Evolutionary conservation across 2,113 vertebrate genomes (phyloP).

Genomic region (Hipposideros armiger): DNA sequence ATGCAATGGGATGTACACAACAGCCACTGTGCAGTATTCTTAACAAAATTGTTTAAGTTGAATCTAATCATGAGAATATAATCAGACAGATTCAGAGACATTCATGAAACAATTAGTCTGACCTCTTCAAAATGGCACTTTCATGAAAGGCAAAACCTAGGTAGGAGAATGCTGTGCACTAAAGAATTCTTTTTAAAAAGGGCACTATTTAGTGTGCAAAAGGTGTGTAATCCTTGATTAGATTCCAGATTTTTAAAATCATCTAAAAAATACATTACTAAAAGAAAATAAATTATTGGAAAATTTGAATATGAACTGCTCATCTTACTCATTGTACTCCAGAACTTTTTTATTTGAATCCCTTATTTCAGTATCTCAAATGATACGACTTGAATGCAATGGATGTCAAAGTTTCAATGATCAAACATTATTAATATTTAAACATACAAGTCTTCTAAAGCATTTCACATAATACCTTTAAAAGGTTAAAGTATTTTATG

Average conservation of each 20-base stretch:
- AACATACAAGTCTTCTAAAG: background rate
- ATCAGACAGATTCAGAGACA: conserved; percentile 7
- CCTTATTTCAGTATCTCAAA: background rate
- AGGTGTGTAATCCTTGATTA: background rate
- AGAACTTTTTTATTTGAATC: background rate
- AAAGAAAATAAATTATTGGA: background rate
- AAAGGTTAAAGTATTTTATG: background rate
- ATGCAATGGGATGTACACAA: background rate
- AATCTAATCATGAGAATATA: background rate
- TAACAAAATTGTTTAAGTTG: background rate
- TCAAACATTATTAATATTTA: background rate
- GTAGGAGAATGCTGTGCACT: background rate
- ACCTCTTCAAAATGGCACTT: background rate
- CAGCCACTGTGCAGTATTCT: background rate
- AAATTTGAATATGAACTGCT: background rate
- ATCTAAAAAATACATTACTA: background rate
- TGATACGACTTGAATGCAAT: background rate
- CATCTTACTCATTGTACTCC: background rate
- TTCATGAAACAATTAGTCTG: background rate
- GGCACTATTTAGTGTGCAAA: background rate
- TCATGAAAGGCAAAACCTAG: background rate
- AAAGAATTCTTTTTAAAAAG: background rate
- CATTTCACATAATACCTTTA: background rate
- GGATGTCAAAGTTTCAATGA: background rate
- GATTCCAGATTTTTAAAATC: background rate